Percentiles rank a stretch among this genome's conserved stretches.
phyloP scores from a whole-genome alignment of 2,113 vertebrate genomes.

The Arvicanthis niloticus region DNA sequence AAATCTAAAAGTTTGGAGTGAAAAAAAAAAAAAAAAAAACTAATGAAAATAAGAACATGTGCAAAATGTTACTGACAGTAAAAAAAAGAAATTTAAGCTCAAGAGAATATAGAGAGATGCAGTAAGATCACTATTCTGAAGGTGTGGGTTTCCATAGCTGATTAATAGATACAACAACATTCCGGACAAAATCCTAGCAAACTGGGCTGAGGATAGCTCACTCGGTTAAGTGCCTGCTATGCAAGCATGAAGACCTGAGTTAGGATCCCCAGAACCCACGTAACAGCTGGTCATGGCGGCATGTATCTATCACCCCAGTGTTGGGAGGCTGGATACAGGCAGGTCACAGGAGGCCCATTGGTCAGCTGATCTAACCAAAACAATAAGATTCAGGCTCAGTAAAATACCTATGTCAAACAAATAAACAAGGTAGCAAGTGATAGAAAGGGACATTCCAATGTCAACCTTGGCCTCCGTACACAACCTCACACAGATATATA shows the following conservation, averaged over 20 bases:
- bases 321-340: background rate
- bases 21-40: background rate
- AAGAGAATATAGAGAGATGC: background rate
- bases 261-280: no score
- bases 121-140: background rate
- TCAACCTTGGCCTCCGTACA: background rate
- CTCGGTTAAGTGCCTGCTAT: background rate
- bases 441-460: background rate
- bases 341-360: background rate
- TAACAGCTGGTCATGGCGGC: background rate
- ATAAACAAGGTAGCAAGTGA: background rate
- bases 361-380: background rate
- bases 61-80: constrained; percentile 27
- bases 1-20: background rate
- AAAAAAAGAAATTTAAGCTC: background rate
- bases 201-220: background rate
- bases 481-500: background rate
- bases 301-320: background rate
- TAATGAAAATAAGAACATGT: constrained; percentile 9
- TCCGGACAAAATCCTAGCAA: constrained; percentile 8
- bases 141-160: background rate
- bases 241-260: background rate
- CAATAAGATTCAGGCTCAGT: background rate
- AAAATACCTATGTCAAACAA: background rate
- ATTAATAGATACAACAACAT: background rate